These are phyloP conservation scores for Sesia bembeciformis DNA, from an alignment of 2,888 invertebrate species.

Conservation along the genomic window DNA sequence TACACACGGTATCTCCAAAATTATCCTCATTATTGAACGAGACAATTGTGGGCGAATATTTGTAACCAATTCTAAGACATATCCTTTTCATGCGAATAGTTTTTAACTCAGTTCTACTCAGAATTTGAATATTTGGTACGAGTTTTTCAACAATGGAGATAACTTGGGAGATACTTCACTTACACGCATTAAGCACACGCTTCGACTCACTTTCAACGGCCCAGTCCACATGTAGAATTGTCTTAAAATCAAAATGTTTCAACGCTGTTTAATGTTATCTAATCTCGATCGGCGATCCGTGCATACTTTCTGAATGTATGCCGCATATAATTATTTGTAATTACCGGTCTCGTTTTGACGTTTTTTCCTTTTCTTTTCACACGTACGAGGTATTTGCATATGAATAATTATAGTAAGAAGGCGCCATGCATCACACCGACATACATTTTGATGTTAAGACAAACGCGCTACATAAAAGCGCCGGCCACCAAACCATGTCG, in stretches of 20 bases:
- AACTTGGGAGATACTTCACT: slow-evolving; percentile 52
- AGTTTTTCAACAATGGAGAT: slow-evolving; percentile 25
- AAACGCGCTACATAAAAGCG: slow-evolving; percentile 46
- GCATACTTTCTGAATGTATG: slow-evolving; percentile 63
- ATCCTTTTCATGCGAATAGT: background rate
- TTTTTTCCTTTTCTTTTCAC: slow-evolving; percentile 68
- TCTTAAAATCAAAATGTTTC: slow-evolving; percentile 73
- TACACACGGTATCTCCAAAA: slow-evolving; percentile 36
- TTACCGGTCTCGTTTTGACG: slow-evolving; percentile 54
- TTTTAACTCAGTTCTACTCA: no score
- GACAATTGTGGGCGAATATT: background rate
- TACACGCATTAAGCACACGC: slow-evolving; percentile 66
- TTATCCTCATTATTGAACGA: slow-evolving; percentile 14
- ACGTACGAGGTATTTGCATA: slow-evolving; percentile 71
- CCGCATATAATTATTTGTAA: slow-evolving; percentile 69
- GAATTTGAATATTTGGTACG: background rate
- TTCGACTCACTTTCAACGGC: slow-evolving; percentile 47
- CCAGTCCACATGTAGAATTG: slow-evolving; percentile 53
- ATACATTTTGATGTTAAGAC: slow-evolving; percentile 67
- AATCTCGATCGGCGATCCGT: slow-evolving; percentile 63
- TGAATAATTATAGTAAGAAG: slow-evolving; percentile 59
- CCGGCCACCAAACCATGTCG: slow-evolving; percentile 53
- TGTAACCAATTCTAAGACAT: background rate
- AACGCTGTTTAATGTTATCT: slow-evolving; percentile 69
- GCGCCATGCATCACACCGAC: slow-evolving; percentile 59